Base-by-base conservation (phyloP, 2,888 invertebrate genomes). In the Ormia ochracea region DNA sequence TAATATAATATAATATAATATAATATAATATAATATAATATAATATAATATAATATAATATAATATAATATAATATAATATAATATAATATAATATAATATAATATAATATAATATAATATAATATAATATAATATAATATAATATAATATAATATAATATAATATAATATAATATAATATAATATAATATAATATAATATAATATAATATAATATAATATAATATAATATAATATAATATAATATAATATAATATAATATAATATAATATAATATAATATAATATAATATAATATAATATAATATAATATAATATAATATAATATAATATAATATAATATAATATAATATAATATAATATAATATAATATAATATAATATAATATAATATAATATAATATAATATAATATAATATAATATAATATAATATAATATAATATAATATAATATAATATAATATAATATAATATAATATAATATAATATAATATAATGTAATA, bases 141-240 rank as follows among this genome's bases (percentile, higher is more conserved):
- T 14, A 69, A 33, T 54, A 26, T 38, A 63, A 14, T 76, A 61
- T 26, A 69, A 45, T 52, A 75, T 28, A 75, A 43, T 68, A 68
- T 33, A 68, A n/a, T 43, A 68, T 23, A 75, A 43, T 58, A 74
- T 14, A 66, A 36, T 74, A 74, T 36, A 66, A 33, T 59, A 66
- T 41, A 68, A 59, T 66, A 75, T 33, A 48, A 5, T 58, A 41
- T 0, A 66, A 28, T 74, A 56, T 56, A 74, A 31, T 58, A 58
- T 31, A 50, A 41, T 66, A 74, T 38, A 66, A 48, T 23, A 74
- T 43, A 45, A 17, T 56, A 65, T 31, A 74, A 48, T 65, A 65
- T 36, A 74, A 48, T 61, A 74, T 36, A 65, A 33, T 43, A 68
- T 43, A 68, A 26, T 68, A 59, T 31, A 58, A 36, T 56, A 23